phyloP scores from a whole-genome alignment of 1,140 invertebrate species.

The Drosophila biarmipes region DNA sequence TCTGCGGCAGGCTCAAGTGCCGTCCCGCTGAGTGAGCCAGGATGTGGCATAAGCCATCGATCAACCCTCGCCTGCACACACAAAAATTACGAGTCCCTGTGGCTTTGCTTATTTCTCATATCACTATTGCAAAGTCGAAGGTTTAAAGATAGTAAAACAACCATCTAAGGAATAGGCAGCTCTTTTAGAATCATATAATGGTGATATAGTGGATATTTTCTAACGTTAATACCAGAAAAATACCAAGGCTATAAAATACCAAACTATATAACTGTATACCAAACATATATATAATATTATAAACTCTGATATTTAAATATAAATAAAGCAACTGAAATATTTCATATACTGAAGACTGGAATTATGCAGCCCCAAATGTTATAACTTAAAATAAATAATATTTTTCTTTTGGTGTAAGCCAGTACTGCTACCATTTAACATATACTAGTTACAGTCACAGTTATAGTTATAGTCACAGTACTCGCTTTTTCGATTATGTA shows the following conservation, averaged over 20 bases:
- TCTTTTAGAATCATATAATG: no score
- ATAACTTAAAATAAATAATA: neutral
- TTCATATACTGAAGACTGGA: no score
- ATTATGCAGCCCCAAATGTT: neutral
- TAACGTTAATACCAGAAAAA: no score
- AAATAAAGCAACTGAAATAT: no score
- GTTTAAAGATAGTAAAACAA: neutral
- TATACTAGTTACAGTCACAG: constrained; percentile 7
- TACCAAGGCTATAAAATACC: no score
- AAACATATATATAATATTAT: no score
- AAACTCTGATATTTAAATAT: no score
- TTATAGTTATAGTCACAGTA: constrained; percentile 6
- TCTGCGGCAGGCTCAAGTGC: constrained; percentile 33
- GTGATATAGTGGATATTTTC: no score
- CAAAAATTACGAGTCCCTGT: neutral
- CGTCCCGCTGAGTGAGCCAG: constrained; percentile 32
- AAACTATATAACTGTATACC: no score
- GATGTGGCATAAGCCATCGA: constrained; percentile 8
- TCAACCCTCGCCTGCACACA: constrained; percentile 33
- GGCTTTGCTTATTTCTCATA: neutral
- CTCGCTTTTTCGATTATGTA: constrained; percentile 19
- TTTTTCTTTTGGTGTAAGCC: neutral
- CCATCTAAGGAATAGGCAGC: no score
- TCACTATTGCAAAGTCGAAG: neutral
- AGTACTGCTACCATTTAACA: neutral